Conservation (phyloP, 2,113 vertebrate genomes). For the Ranitomeya imitator region DNA sequence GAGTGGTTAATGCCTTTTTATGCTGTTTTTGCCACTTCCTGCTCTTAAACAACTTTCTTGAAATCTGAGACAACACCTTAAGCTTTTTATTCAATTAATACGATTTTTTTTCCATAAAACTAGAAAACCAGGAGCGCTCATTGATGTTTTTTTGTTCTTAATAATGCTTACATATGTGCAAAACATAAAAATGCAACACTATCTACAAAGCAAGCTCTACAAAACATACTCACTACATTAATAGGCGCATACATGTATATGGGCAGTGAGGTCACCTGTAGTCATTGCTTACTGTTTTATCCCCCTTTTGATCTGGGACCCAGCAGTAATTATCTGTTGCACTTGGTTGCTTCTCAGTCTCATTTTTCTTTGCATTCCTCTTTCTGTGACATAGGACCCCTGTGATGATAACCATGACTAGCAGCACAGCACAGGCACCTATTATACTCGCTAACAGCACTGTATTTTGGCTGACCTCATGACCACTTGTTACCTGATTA, state of each 20-base stretch:
- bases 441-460: conserved; percentile 74
- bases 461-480: conserved; percentile 14
- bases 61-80: too few species aligned
- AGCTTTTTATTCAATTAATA: neutral
- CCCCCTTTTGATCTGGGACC: conserved; percentile 69
- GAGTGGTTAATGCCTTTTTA: too few species aligned
- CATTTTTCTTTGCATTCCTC: conserved; percentile 61
- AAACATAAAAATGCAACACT: neutral
- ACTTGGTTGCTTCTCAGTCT: conserved; percentile 61
- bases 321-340: conserved; percentile 73
- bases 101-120: neutral
- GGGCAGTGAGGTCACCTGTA: conserved; percentile 66
- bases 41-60: too few species aligned
- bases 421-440: conserved; percentile 69
- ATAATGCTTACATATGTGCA: neutral
- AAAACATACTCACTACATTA: neutral
- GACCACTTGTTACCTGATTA: conserved; percentile 8
- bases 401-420: conserved; percentile 70
- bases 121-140: neutral
- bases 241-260: neutral
- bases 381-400: conserved; percentile 68
- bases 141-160: too few species aligned
- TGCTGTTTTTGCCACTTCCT: too few species aligned
- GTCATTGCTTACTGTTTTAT: conserved; percentile 59
- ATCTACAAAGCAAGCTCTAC: neutral